Conservation (phyloP, 1,140 invertebrate species). For the Halictus rubicundus region DNA sequence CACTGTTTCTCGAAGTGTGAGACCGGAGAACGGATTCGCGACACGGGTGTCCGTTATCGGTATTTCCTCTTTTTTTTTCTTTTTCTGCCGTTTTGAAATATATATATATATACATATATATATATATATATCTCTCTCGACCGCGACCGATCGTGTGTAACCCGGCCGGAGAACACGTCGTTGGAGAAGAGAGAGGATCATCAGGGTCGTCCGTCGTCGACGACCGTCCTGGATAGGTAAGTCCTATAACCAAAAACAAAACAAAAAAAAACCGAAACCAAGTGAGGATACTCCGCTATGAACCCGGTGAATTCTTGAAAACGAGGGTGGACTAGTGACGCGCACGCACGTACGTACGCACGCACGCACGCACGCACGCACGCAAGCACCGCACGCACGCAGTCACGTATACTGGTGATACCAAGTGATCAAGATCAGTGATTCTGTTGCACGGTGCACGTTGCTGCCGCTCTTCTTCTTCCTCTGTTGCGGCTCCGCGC, state of each 20-base stretch:
- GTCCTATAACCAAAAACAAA: conserved; percentile 27
- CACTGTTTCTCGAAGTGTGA: too few species aligned
- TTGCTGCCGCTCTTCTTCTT: conserved; percentile 1
- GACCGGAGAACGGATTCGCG: neutral
- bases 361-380: neutral
- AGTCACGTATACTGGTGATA: conserved; percentile 45
- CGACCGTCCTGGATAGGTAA: conserved; percentile 64
- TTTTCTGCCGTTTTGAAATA: too few species aligned
- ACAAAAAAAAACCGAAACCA: too few species aligned
- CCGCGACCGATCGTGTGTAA: conserved; percentile 1
- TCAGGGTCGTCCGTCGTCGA: conserved; percentile 52
- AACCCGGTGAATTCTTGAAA: too few species aligned
- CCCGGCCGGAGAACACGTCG: conserved; percentile 52
- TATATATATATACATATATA: too few species aligned
- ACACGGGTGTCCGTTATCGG: neutral
- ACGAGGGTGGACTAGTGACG: conserved; percentile 43
- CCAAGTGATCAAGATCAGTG: conserved; percentile 67
- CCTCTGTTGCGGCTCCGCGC: conserved; percentile 3
- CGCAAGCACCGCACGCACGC: neutral
- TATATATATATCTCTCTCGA: too few species aligned
- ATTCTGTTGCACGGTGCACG: conserved; percentile 58
- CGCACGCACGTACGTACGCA: conserved; percentile 11
- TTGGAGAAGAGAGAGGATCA: conserved; percentile 43
- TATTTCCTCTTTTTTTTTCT: too few species aligned
- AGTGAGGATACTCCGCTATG: conserved; percentile 10